A percentile compares a stretch with the other conserved stretches of the same genome.
phyloP scores from a whole-genome alignment of 2,113 vertebrate species.

The Tenrec ecaudatus region DNA sequence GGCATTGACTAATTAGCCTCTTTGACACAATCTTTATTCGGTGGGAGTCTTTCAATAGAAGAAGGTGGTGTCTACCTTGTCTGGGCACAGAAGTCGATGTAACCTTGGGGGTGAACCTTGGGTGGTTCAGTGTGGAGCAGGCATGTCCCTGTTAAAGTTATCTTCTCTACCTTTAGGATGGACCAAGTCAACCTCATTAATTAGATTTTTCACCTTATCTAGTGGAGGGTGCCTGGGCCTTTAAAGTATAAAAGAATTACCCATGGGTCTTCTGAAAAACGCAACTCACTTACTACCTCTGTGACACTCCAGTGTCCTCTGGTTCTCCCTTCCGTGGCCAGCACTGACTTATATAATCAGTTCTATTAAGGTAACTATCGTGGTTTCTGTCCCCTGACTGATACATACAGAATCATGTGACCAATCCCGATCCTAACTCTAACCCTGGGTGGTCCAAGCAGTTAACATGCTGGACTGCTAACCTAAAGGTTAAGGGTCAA shows the following conservation, averaged over 20 bases:
- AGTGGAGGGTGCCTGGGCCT: not conserved
- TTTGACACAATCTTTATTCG: not conserved
- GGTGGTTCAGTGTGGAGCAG: not conserved
- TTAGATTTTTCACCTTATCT: not conserved
- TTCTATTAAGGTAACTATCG: not conserved
- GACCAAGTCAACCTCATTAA: not conserved
- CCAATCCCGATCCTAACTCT: not conserved
- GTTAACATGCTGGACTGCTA: not conserved
- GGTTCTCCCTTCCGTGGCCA: not conserved
- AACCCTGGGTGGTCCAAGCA: not conserved
- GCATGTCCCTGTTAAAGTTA: not conserved
- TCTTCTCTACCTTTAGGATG: not conserved
- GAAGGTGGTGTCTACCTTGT: not conserved
- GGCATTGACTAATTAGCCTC: not conserved
- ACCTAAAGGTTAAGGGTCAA: not conserved
- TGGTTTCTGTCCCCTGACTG: not conserved
- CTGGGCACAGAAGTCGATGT: not conserved
- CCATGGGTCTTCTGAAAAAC: not conserved
- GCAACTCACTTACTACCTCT: not conserved
- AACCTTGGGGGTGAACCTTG: too few species aligned
- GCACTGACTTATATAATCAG: not conserved
- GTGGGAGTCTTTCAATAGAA: not conserved
- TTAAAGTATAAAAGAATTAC: not conserved
- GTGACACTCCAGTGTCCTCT: not conserved
- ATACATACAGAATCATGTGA: too few species aligned